Evolutionary conservation across 2,888 invertebrate species (phyloP).

Genomic region (Chymomyza amoena): DNA sequence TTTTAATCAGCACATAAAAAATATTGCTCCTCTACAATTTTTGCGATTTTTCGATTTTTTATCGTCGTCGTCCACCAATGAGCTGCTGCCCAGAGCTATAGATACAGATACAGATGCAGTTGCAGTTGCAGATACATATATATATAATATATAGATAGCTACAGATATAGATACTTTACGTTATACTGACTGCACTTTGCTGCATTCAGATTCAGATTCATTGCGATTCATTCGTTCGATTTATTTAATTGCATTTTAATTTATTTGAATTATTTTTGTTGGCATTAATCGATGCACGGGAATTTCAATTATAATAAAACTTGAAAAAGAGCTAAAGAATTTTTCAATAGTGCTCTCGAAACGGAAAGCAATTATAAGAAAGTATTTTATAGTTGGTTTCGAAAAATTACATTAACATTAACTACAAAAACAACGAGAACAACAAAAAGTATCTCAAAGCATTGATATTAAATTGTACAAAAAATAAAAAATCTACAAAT

Average conservation of each 20-base stretch:
- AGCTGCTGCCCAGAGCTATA: not conserved
- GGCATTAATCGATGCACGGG: conserved; percentile 72
- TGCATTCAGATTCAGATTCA: conserved; percentile 11
- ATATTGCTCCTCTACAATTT: conserved; percentile 72
- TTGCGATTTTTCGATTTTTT: conserved; percentile 43
- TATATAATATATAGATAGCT: conserved; percentile 16
- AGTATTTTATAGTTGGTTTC: conserved; percentile 67
- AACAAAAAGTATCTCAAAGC: not conserved
- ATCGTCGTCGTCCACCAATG: not conserved
- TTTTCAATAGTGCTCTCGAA: conserved; percentile 70
- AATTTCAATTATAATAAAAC: conserved; percentile 76
- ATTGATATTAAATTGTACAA: not conserved
- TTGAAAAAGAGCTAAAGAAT: conserved; percentile 63
- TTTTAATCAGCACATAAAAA: conserved; percentile 76
- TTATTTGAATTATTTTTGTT: conserved; percentile 76
- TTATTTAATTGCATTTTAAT: conserved; percentile 75
- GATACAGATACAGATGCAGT: not conserved
- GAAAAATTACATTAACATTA: conserved; percentile 34
- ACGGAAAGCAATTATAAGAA: conserved; percentile 72
- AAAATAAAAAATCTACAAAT: not conserved
- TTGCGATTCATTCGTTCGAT: conserved; percentile 42
- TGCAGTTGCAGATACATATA: not conserved
- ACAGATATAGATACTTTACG: conserved; percentile 10
- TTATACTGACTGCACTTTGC: conserved; percentile 12
- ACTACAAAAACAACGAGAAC: not conserved